Base-by-base conservation (phyloP, 2,888 invertebrate species). In the Diloba caeruleocephala region DNA sequence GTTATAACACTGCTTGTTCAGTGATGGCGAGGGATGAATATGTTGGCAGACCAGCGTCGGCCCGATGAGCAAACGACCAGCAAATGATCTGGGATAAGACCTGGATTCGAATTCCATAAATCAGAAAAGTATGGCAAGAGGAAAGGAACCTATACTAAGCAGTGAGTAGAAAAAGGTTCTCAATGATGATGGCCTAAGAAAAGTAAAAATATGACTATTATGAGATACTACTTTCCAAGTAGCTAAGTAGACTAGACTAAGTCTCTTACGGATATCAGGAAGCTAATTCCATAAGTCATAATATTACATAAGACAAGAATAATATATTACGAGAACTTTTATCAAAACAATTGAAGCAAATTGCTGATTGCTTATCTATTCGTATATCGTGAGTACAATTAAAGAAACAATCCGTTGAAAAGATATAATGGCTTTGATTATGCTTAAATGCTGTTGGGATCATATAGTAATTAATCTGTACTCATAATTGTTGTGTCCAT, bases 351-450 rank as follows among this genome's bases (percentile, higher is more conserved):
- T 72, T 70, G 64, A 62, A 72, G 43, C 57, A 70, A 63, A 72
- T 64, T 72, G 64, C 62, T 72, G 63, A 70, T 72, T 46, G 52
- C 36, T 72, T 67, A 70, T 70, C 67, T 72, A 49, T 59, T 60
- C 63, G 32, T 50, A 62, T 63, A 63, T 67, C 61, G 72, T 72
- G 70, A 71, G 62, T 63, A 62, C 54, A 62, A 72, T 67, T 70
- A 60, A 39, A 64, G 59, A 70, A 67, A 67, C 58, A 72, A 72
- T 70, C 38, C 50, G 56, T 72, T 62, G 57, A 69, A 61, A 71
- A 66, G 49, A 60, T 62, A 51, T 63, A 60, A 59, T 60, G 33
- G 52, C 39, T 64, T 62, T 49, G 59, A 63, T 62, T 59, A 60
- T 45, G 50, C 46, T 50, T 66, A 58, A 69, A 60, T 58, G 46